These are phyloP conservation scores for Dasysyrphus albostriatus DNA, from an alignment of 2,888 invertebrate species.

Conservation along the genomic window DNA sequence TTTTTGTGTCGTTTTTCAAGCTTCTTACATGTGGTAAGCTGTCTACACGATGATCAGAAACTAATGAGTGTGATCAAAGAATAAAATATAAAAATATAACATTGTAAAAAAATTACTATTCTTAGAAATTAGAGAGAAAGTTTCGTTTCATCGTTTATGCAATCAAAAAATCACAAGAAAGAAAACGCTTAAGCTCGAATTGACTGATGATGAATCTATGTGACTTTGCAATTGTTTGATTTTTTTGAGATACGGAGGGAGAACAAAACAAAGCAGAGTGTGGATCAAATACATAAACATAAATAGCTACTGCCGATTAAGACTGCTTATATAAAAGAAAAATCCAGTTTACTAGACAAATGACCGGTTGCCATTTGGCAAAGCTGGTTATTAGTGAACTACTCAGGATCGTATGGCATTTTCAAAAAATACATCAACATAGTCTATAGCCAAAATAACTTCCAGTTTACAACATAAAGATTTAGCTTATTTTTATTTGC, in stretches of 20 bases:
- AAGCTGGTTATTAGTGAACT: conserved; percentile 38
- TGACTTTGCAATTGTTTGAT: conserved; percentile 32
- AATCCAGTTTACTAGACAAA: conserved; percentile 64
- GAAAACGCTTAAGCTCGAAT: neutral
- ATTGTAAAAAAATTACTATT: conserved; percentile 13
- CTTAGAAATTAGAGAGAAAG: conserved; percentile 31
- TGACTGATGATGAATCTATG: neutral
- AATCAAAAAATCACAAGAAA: conserved; percentile 1
- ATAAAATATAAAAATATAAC: conserved; percentile 4
- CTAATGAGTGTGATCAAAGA: conserved; percentile 8
- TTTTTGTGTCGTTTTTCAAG: conserved; percentile 1
- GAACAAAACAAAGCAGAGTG: conserved; percentile 7
- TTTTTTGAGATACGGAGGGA: neutral
- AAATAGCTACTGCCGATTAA: conserved; percentile 40
- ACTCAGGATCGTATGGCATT: conserved; percentile 36
- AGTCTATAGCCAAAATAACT: neutral
- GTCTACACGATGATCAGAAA: conserved; percentile 6
- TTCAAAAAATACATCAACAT: conserved; percentile 10
- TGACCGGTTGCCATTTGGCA: conserved; percentile 46
- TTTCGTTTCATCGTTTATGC: conserved; percentile 5
- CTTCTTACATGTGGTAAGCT: neutral
- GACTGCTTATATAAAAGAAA: neutral
- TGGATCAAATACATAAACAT: conserved; percentile 2
- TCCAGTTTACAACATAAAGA: neutral
- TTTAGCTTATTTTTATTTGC: neutral